Base-by-base conservation (phyloP, 1,140 invertebrate genomes). In the Pentalonia nigronervosa region DNA sequence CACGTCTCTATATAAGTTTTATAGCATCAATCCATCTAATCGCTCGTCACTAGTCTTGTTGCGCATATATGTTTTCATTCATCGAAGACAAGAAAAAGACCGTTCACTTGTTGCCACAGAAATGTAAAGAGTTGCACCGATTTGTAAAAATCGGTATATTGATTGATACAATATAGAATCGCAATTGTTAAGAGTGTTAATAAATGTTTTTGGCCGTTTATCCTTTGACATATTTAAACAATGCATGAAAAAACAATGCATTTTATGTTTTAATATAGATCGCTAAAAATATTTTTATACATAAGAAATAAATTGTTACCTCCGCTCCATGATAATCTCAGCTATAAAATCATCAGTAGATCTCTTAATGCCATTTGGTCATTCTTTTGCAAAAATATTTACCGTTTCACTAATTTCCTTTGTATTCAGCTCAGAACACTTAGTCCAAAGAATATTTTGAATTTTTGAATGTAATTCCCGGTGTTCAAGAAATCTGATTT, bases 261-360 rank as follows among this genome's bases (percentile, higher is more conserved):
- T 50, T 48, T 50, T 88, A 88, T 50, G 9, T 88, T n/a, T n/a
- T 88, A 88, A n/a, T 88, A 50, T 48, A 88, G 30, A 88, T 88
- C 7, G 9, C 30, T 53, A 89, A 89, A 8, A 89, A 89, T 53
- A 89, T 36, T 89, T 53, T 89, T 89, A 53, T 89, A 17, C 14
- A 88, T 53, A 50, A 53, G 7, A 89, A 14, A 50, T 50, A 50
- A 17, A 17, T 50, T 50, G 48, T 50, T 50, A 50, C 48, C 88
- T 56, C 34, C 11, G 53, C 88, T 53, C 60, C 88, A 90, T 90
- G n/a, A 21, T 90, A 20, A 60, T 36, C 23, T 90, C 88, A 60
- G 88, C 36, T 90, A 90, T 56, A 90, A 90, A 90, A 90, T 90
- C 53, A 56, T 90, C 88, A 90, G 53, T 90, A 41, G 88, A 90